phyloP scores from a whole-genome alignment of 2,797 vertebrate genomes.

The Mus minutoides region DNA sequence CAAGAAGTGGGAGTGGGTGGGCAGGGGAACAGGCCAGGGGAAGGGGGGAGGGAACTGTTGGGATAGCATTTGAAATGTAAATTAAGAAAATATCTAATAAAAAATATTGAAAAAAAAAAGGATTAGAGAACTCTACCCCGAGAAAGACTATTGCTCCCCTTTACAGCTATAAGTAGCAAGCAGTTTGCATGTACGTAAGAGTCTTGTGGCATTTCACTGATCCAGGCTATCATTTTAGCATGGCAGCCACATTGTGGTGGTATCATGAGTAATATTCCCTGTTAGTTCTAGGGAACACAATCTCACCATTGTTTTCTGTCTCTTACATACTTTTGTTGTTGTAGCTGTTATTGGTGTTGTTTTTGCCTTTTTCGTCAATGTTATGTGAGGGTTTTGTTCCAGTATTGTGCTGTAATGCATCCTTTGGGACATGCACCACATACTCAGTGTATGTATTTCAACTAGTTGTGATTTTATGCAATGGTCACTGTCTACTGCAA shows the following conservation, averaged over 20 bases:
- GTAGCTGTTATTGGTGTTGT: too few relatives aligned
- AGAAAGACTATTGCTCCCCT: background rate
- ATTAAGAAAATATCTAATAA: too few relatives aligned
- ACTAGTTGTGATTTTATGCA: background rate
- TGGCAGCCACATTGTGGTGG: background rate
- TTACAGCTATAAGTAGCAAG: too few relatives aligned
- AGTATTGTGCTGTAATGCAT: background rate
- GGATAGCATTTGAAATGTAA: too few relatives aligned
- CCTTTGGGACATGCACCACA: background rate
- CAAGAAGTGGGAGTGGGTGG: too few relatives aligned
- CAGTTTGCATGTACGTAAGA: background rate
- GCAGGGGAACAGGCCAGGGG: too few relatives aligned
- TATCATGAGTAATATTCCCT: background rate
- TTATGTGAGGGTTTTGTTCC: background rate
- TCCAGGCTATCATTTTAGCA: too few relatives aligned
- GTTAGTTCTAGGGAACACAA: background rate
- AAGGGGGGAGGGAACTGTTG: too few relatives aligned
- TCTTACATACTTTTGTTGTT: background rate
- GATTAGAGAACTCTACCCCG: too few relatives aligned
- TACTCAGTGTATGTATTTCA: background rate
- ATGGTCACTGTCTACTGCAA: background rate
- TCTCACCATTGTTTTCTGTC: too few relatives aligned
- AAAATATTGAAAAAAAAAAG: too few relatives aligned
- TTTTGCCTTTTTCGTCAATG: background rate
- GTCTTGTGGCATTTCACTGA: background rate